Evolutionary conservation across 2,888 invertebrate genomes (phyloP), one percentile per base, ranked within the genome.

Genomic region (Cephus runcator): DNA sequence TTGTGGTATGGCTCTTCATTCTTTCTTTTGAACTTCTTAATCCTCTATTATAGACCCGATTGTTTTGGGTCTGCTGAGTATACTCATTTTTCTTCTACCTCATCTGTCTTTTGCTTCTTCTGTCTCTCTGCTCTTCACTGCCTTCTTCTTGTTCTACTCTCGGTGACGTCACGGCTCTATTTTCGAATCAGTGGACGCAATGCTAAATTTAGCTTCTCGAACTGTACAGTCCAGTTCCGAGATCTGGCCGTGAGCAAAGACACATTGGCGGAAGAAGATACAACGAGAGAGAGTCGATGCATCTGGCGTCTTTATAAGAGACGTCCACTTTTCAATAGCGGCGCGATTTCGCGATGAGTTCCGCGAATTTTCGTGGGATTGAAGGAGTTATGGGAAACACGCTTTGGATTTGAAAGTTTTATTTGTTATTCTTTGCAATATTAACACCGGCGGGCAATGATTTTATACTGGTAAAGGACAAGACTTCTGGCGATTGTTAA

Each of bases 151-250:
- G 82, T 83, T 82, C 85, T 85, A 81, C 83, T 82, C 81, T 80
- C 80, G 81, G 85, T 86, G 86, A 90, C 88, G 89, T 89, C 86
- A 88, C 83, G 81, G 81, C 84, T 88, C 89, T 90, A 90, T 90
- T 90, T 85, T 86, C 83, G 88, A 87, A 85, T 71, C 78, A 81
- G 85, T 88, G 85, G 87, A 88, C 88, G 89, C 88, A 90, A 85
- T 87, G 88, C 87, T 90, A 90, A 90, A 88, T 90, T 90, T 90
- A 90, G 89, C 88, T 87, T 84, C 78, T 85, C 83, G 85, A 85
- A 87, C 86, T 80, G 86, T 88, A 86, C 86, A 86, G 83, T 82
- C 75, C 30, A 77, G 40, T 40, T 40, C 80, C 15, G 56, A 56
- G 56, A 56, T 56, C 56, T 56, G 56, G 56, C 23, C 56, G 23